These are phyloP conservation scores for Drosophila virilis DNA, from an alignment of 1,140 invertebrate species.

Conservation along the genomic window DNA sequence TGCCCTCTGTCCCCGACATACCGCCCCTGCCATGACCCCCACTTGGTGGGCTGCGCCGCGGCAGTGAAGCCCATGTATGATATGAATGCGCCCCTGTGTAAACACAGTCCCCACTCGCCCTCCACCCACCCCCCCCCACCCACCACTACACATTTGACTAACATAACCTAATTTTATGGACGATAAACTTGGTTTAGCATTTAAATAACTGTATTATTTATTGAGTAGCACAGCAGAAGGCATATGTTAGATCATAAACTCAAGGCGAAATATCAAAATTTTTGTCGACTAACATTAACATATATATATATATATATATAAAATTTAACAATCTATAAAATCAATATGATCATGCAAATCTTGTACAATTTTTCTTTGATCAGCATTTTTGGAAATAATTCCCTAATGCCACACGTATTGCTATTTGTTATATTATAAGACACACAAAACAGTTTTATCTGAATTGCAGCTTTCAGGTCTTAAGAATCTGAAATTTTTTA, in stretches of 20 bases:
- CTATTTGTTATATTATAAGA: too few relatives aligned
- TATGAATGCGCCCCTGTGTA: conserved; percentile 47
- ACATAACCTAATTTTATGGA: neutral
- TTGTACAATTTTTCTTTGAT: too few relatives aligned
- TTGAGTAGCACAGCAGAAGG: neutral
- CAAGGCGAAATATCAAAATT: too few relatives aligned
- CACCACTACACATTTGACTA: neutral
- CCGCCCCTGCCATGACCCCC: conserved; percentile 13
- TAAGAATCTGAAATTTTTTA: neutral
- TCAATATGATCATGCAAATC: too few relatives aligned
- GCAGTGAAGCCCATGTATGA: conserved; percentile 33
- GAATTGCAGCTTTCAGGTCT: too few relatives aligned
- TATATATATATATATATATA: too few relatives aligned
- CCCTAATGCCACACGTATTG: too few relatives aligned
- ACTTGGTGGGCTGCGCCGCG: conserved; percentile 13
- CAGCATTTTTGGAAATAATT: too few relatives aligned
- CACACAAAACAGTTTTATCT: too few relatives aligned
- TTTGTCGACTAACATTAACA: too few relatives aligned
- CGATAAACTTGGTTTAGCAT: neutral
- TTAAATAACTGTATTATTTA: neutral
- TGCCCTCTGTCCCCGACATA: neutral
- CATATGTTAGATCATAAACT: neutral
- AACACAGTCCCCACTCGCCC: neutral
- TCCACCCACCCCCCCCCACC: neutral
- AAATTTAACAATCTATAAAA: too few relatives aligned